Conservation (phyloP, 2,797 vertebrate genomes). For the Acipenser oxyrinchus region DNA sequence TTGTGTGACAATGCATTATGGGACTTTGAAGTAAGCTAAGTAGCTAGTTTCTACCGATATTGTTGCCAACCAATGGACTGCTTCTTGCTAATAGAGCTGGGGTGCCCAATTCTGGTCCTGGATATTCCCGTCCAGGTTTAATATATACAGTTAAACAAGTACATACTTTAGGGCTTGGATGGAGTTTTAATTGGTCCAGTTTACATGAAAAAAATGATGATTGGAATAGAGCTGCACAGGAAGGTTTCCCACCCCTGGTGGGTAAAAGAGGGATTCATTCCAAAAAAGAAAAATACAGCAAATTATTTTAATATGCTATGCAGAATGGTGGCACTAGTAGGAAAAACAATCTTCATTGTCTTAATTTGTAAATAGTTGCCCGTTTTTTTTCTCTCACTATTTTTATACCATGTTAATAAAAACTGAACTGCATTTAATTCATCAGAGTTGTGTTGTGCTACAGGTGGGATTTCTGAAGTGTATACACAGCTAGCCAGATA, state of each 20-base stretch:
- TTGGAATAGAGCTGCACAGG: background rate
- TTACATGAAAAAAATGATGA: background rate
- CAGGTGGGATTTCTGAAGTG: background rate
- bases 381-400: background rate
- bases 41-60: no score
- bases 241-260: background rate
- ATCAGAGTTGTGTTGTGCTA: background rate
- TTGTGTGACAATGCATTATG: no score
- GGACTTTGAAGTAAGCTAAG: no score
- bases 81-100: no score
- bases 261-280: background rate
- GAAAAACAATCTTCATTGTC: background rate
- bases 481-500: background rate
- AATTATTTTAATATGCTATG: background rate
- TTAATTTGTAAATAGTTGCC: background rate
- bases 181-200: no score
- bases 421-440: background rate
- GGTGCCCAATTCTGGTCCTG: no score
- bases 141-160: no score
- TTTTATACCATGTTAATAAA: background rate
- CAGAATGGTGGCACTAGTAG: background rate
- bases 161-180: no score
- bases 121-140: no score
- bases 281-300: background rate
- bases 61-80: no score